phyloP scores from a whole-genome alignment of 2,113 vertebrate genomes.

The Melanerpes aurifrons region DNA sequence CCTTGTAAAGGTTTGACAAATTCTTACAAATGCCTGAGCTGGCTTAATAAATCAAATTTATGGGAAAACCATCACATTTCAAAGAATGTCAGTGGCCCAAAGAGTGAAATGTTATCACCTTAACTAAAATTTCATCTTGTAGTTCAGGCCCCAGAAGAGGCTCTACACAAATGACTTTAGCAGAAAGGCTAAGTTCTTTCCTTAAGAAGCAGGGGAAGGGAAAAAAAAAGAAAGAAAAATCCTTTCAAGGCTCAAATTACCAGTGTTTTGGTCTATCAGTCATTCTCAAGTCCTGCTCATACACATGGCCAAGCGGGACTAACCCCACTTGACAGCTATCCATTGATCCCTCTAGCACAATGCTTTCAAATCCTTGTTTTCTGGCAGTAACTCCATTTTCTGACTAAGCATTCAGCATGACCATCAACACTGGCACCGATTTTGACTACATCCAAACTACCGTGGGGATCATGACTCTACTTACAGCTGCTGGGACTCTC shows the following conservation, averaged over 20 bases:
- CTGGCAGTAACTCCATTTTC: background rate
- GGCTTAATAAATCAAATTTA: slow-evolving; percentile 51
- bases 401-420: background rate
- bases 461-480: background rate
- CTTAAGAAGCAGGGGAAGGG: background rate
- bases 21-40: slow-evolving; percentile 20
- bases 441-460: background rate
- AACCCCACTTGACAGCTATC: background rate
- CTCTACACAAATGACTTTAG: slow-evolving; percentile 6
- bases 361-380: background rate
- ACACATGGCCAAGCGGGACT: background rate
- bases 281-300: background rate
- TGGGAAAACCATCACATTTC: slow-evolving; percentile 33
- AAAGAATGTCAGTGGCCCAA: slow-evolving; percentile 29
- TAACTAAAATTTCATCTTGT: slow-evolving; percentile 47
- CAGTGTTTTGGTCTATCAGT: background rate
- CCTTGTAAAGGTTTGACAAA: slow-evolving; percentile 38
- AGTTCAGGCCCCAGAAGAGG: slow-evolving; percentile 15
- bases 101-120: slow-evolving; percentile 50
- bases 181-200: slow-evolving; percentile 12
- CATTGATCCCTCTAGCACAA: background rate
- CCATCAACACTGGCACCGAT: background rate
- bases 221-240: background rate
- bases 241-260: background rate
- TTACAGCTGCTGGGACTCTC: background rate